Percentiles rank a stretch among this genome's conserved stretches.
Evolutionary conservation across 2,888 invertebrate genomes (phyloP).

Genomic region (Asteroscopus sphinx): DNA sequence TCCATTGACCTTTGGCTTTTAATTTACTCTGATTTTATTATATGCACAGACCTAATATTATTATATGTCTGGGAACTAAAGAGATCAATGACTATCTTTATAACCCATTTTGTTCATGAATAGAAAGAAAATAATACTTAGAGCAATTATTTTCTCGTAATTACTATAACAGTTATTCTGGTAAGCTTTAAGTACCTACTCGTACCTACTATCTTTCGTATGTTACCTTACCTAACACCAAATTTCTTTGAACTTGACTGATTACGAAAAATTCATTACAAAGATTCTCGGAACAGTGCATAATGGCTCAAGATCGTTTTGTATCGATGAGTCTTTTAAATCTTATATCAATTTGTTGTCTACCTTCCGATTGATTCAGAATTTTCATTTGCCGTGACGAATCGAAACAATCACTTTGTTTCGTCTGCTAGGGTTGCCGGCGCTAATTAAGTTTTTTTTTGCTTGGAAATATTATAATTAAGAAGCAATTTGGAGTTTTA

Average conservation of each 20-base stretch:
- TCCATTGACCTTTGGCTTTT: too few relatives aligned
- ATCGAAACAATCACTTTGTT: conserved; percentile 49
- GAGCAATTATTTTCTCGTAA: too few relatives aligned
- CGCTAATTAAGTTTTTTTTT: conserved; percentile 21
- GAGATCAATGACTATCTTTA: too few relatives aligned
- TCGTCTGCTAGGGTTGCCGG: conserved; percentile 39
- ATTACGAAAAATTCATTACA: conserved; percentile 35
- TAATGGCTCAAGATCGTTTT: conserved; percentile 25
- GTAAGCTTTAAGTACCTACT: too few relatives aligned
- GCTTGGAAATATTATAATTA: background rate
- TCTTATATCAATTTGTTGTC: conserved; percentile 41
- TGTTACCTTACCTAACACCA: background rate
- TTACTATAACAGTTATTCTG: too few relatives aligned
- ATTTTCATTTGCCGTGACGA: conserved; percentile 52
- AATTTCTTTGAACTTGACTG: conserved; percentile 13
- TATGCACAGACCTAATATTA: too few relatives aligned
- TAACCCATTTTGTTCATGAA: too few relatives aligned
- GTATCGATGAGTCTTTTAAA: conserved; percentile 29
- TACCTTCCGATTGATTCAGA: conserved; percentile 39
- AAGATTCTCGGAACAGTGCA: conserved; percentile 15
- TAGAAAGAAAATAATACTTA: too few relatives aligned
- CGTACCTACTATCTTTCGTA: too few relatives aligned
- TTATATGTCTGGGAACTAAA: too few relatives aligned
- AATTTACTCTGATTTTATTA: too few relatives aligned
- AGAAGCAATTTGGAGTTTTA: background rate